These are phyloP conservation scores for Leptopterna dolabrata DNA, from an alignment of 2,888 invertebrate species.

Conservation along the genomic window DNA sequence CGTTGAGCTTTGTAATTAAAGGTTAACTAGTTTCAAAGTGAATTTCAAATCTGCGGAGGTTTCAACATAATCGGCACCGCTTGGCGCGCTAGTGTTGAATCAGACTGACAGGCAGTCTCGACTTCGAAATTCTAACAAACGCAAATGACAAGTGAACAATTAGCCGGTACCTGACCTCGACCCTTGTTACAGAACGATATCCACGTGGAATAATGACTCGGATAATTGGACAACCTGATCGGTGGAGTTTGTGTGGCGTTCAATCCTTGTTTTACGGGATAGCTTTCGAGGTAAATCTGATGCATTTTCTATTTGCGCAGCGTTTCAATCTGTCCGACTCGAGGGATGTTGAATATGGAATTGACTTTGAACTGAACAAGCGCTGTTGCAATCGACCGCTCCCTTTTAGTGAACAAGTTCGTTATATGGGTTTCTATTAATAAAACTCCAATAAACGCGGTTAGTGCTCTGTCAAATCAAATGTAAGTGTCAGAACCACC, in stretches of 20 bases:
- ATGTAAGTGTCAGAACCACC: too few species aligned
- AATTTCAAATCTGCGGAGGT: neutral
- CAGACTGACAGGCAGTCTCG: neutral
- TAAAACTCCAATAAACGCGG: too few species aligned
- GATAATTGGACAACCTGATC: neutral
- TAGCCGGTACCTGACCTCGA: neutral
- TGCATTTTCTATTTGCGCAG: neutral
- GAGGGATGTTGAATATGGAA: neutral
- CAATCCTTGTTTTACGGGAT: neutral
- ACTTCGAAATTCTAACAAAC: neutral
- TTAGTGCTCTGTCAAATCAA: too few species aligned
- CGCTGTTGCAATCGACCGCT: neutral
- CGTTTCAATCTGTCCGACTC: neutral
- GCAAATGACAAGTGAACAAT: neutral
- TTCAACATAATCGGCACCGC: neutral
- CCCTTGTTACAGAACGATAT: neutral
- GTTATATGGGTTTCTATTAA: too few species aligned
- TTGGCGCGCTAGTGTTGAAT: neutral
- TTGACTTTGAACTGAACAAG: neutral
- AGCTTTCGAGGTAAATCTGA: neutral
- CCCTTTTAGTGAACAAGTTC: neutral
- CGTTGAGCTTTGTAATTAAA: neutral
- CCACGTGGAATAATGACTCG: neutral
- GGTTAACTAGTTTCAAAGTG: neutral
- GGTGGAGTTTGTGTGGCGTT: neutral